These are phyloP conservation scores for Pristionchus arcanus DNA, from an alignment of 2,888 invertebrate genomes.

Conservation along the genomic window DNA sequence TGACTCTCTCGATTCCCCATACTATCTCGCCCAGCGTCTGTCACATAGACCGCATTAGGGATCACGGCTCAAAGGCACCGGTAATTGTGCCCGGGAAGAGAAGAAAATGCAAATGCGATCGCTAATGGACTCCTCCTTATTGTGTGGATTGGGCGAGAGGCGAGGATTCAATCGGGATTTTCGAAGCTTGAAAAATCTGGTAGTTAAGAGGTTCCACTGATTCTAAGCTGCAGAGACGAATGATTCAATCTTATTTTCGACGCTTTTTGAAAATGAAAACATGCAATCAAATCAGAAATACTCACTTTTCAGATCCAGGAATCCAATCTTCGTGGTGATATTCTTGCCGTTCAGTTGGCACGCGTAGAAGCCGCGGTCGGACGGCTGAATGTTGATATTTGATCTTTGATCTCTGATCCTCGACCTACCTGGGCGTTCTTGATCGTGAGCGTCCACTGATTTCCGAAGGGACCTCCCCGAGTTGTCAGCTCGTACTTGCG, in stretches of 20 bases:
- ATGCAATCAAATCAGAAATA: not conserved
- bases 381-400: slow-evolving; percentile 82
- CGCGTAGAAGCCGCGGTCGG: slow-evolving; percentile 93
- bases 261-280: not conserved
- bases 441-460: slow-evolving; percentile 93
- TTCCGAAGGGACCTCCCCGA: slow-evolving; percentile 84
- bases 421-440: slow-evolving; percentile 86
- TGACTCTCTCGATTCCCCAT: not conserved
- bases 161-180: not conserved
- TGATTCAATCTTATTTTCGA: not conserved
- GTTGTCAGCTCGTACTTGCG: slow-evolving; percentile 77
- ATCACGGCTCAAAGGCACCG: slow-evolving; percentile 38
- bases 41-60: not conserved
- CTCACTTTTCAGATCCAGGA: slow-evolving; percentile 75
- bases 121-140: slow-evolving; percentile 12
- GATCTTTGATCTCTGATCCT: not conserved
- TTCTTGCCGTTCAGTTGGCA: slow-evolving; percentile 81
- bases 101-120: slow-evolving; percentile 15
- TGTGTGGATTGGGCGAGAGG: not conserved
- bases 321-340: slow-evolving; percentile 69
- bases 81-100: not conserved
- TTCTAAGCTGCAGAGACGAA: not conserved
- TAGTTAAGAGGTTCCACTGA: not conserved
- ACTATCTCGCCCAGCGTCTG: slow-evolving; percentile 20
- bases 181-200: not conserved